A percentile compares a stretch with the other conserved stretches of the same genome.
Conservation (phyloP, 1,140 invertebrate species). For the Megalonaias nervosa region DNA sequence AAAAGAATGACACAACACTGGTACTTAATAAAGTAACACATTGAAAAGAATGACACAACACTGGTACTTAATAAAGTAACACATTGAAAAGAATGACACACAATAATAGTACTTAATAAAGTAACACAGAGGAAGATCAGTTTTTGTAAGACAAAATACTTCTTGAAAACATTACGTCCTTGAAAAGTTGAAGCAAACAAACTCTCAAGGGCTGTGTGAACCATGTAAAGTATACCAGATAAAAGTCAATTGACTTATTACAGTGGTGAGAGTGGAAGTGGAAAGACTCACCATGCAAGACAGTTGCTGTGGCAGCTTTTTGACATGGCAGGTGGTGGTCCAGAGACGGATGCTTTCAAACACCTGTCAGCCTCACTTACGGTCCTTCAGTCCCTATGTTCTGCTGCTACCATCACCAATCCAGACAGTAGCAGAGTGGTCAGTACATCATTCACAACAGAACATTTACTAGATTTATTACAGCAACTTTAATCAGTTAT, state of each 20-base stretch:
- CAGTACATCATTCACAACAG: constrained; percentile 62
- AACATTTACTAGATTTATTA: neutral
- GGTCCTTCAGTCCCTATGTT: constrained; percentile 90
- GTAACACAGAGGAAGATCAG: no score
- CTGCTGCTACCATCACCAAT: constrained; percentile 90
- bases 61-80: no score
- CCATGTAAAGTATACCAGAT: neutral
- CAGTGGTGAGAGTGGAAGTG: constrained; percentile 91
- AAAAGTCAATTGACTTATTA: constrained; percentile 8
- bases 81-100: no score
- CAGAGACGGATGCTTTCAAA: constrained; percentile 97
- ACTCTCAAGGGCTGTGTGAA: no score
- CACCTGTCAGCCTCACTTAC: constrained; percentile 95
- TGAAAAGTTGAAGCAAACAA: no score
- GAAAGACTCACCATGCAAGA: constrained; percentile 96
- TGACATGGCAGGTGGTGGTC: constrained; percentile 89
- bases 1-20: no score
- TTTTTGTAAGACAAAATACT: no score
- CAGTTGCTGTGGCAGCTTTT: constrained; percentile 90
- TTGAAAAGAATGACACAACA: no score
- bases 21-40: no score
- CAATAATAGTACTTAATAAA: no score
- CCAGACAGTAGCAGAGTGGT: constrained; percentile 95
- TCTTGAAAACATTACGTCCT: no score
- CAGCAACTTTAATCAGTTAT: neutral